Base-by-base conservation (phyloP, 2,888 invertebrate genomes). In the Amblyteles armatorius region DNA sequence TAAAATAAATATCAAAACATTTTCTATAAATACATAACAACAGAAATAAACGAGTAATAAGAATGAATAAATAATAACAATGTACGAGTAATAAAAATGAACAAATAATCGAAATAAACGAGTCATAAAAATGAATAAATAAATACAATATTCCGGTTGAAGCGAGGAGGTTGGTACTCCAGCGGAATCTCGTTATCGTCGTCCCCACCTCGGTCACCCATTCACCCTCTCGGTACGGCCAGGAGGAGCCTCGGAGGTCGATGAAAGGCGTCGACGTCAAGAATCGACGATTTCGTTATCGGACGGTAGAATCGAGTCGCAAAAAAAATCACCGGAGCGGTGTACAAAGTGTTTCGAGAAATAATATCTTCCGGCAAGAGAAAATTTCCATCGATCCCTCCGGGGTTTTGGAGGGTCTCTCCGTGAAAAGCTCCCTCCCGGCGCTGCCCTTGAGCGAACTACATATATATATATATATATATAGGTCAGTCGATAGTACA, bases 401-500 rank as follows among this genome's bases (percentile, higher is more conserved):
- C 44, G 68, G 69, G 36, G 57, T 63, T 77, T 63, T 74, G 67
- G 73, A 81, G 52, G 40, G 19, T 48, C 29, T 80, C 72, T 72
- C 40, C 52, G 69, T 71, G 76, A 73, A 63, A 73, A 79, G 71
- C 79, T 79, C 85, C 81, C 65, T 71, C 68, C 9, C 69, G 71
- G 71, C 79, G 63, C 60, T 72, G 81, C 82, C 83, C 85, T 88
- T 85, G 76, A 44, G 22, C 71, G 3, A 74, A 26, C 52, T 57
- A 72, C 13, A 44, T 44, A 13, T 52, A 86, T 57, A 71, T 11
- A 44, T 44, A 13, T 44, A 44, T 52, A 86, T 44, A 86, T 88
- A 72, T 89, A 87, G 88, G 87, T 65, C 87, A 88, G 83, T 87
- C 86, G 85, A 87, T 89, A 87, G 72, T 81, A 69, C 72, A 87